Evolutionary conservation across 2,797 vertebrate species (phyloP), one percentile per base, ranked within the genome.

Genomic region (Adelosebastes latens): DNA sequence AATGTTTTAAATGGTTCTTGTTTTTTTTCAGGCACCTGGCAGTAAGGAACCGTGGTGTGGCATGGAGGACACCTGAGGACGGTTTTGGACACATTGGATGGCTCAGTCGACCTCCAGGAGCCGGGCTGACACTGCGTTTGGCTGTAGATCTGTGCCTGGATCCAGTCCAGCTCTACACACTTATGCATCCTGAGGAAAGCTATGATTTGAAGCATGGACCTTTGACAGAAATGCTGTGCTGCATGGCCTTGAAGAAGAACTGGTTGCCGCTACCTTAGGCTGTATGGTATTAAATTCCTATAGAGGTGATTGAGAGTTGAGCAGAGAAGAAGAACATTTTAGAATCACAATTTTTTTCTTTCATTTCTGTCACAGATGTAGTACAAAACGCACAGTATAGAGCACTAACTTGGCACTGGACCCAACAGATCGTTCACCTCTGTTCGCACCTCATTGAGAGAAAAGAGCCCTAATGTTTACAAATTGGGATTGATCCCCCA

Each of bases 41-140:
- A 52, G 25, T 78, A 69, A 25, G 64, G 80, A 42, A 6, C 39
- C 39, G 34, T 58, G 11, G 8, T 46, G 77, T 79, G 87, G 88
- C 82, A 93, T 93, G 90, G 92, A 89, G 90, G 88, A 91, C 86
- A 91, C 87, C 83, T 94, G 90, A 92, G 77, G 75, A 84, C 81
- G 18, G 60, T n/a, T 42, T 42, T 80, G 53, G 76, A 85, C 70
- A 69, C 78, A 77, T 81, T 56, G 79, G 88, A 90, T 70, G 89
- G 83, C 85, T 83, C 81, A 64, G 80, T 82, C 59, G 65, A 78
- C 67, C 85, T 76, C 77, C 79, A 69, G 86, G 79, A 91, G 82
- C 82, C 66, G 6, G 79, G 72, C 74, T 86, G 72, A 90, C 49
- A 68, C 72, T 77, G 69, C 32, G n/a, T 80, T 68, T 86, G 76